Evolutionary conservation across 1,140 invertebrate genomes (phyloP).

Genomic region (Ceratitis capitata): DNA sequence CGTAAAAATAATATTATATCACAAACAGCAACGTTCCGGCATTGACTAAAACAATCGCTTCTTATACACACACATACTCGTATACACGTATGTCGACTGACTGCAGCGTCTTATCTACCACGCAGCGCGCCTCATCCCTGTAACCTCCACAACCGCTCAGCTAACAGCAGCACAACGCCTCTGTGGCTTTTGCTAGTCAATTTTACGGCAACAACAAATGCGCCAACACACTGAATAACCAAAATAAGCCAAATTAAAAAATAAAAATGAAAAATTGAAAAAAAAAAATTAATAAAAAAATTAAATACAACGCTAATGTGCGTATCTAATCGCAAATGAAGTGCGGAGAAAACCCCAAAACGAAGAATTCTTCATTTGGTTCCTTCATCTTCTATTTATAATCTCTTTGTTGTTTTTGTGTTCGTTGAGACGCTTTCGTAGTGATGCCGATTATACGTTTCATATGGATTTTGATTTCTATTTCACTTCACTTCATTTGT

Average conservation of each 20-base stretch:
- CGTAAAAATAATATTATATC: background rate
- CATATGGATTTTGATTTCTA: background rate
- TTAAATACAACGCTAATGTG: slow-evolving; percentile 37
- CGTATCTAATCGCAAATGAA: slow-evolving; percentile 44
- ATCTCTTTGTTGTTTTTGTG: background rate
- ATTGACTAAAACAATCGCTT: slow-evolving; percentile 37
- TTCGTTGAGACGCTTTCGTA: background rate
- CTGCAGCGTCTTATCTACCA: background rate
- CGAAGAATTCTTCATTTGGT: slow-evolving; percentile 19
- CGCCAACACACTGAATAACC: background rate
- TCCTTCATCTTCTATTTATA: background rate
- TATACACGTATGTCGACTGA: background rate
- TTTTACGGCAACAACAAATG: background rate
- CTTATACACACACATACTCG: background rate
- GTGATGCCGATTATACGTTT: background rate
- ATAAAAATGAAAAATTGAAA: background rate
- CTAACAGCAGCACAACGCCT: background rate
- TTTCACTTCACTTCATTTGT: background rate
- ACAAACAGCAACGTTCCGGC: slow-evolving; percentile 43
- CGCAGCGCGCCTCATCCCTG: background rate
- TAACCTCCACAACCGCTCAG: background rate
- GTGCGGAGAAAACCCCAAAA: slow-evolving; percentile 38
- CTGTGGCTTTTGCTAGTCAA: background rate
- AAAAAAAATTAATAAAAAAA: slow-evolving; percentile 36
- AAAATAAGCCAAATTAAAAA: background rate